Base-by-base conservation (phyloP, 2,113 vertebrate genomes). In the Takifugu bimaculatus region DNA sequence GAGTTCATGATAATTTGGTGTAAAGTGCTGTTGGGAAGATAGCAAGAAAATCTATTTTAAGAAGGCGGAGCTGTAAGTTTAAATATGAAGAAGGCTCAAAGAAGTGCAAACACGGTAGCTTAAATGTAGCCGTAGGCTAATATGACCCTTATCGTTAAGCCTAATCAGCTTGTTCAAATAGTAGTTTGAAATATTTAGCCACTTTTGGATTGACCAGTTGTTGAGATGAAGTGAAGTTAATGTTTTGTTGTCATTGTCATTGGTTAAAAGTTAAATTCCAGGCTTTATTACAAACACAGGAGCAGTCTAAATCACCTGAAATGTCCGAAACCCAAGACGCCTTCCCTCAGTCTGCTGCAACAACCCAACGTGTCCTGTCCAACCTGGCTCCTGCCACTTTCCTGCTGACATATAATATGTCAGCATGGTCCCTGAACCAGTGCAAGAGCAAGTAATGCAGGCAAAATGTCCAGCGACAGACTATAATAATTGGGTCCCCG, bases 381-480 rank as follows among this genome's bases (percentile, higher is more conserved):
- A n/a, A 29, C 43, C 50, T 50, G 13, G 58, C 73, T 81, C 68
- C 25, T 79, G 63, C 56, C 63, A 66, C 61, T 49, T 51, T 74
- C 54, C 58, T n/a, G 67, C 71, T 73, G 79, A 72, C 74, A 79
- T 81, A 85, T 75, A 82, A 79, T 69, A 77, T 54, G 70, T 71
- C 75, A 75, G 65, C 78, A 65, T 49, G 78, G 62, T 54, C 72
- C 25, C 35, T 71, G 68, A 79, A 81, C 69, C 73, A 3, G 75
- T 75, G 66, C 69, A 72, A 50, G 14, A 70, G 65, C 72, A 62
- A 77, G 68, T 82, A 81, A 88, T 85, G 77, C 76, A 77, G 70
- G 63, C 49, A 60, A 79, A 82, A 87, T 79, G 82, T 84, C 70
- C 85, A 61, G 83, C 72, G 80, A 75, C 77, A 50, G 57, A 26